Base-by-base conservation (phyloP, 2,888 invertebrate species). In the Mesochorus sp. region DNA sequence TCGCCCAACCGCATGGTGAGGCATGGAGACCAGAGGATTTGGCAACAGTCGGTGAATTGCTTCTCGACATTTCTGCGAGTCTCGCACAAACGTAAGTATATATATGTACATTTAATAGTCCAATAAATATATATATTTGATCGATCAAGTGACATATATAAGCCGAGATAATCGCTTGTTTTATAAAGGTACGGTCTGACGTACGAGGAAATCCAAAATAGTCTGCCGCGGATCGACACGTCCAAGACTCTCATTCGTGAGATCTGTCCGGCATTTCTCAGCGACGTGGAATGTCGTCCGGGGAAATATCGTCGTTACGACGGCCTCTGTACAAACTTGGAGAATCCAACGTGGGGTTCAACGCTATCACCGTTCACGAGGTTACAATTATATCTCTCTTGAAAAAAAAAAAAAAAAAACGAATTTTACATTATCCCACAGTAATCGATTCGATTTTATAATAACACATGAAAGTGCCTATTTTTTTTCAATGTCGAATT, bases 301-400 rank as follows among this genome's bases (percentile, higher is more conserved):
- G 97, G 97, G 59, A 97, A 97, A 89, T 97, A 97, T 91, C 93
- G 97, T 12, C 93, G 97, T 21, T 94, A 95, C 84, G 97, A 97
- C 88, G 97, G 97, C 0, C 94, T 97, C 3, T 97, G 97, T 91
- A 97, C 97, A 84, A 97, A 97, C 89, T 92, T 97, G 85, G 94
- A 95, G 79, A 95, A 97, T 91, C 97, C 97, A 0, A 96, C 96
- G 0, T 97, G 97, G 97, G 97, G 97, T 0, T 95, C 97, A 10
- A 94, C 95, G 1, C 95, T 95, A 90, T 94, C 97, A 8, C 96
- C 97, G 0, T 97, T 97, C 92, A 95, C 96, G 84, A 95, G 97
- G 94, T 94, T 47, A 24, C 14, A 8, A 0, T 3, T 6, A 28
- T 26, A 12, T 14, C 6, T 10, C 19, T 47, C 47, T 8, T 31